Base-by-base conservation (phyloP, 2,113 vertebrate genomes). In the Myodes glareolus region DNA sequence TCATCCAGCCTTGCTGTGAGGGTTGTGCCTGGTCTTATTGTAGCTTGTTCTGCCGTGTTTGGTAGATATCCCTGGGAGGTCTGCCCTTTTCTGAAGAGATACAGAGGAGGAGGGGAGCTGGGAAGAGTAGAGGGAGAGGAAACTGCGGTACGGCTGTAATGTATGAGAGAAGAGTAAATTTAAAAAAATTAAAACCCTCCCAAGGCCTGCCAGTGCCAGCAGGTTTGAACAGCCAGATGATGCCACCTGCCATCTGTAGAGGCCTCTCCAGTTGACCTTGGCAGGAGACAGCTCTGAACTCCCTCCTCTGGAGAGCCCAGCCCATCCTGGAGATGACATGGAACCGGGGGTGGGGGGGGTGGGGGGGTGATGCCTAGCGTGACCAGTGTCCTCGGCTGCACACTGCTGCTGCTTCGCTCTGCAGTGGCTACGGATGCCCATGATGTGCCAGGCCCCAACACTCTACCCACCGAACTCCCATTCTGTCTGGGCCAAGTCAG, bases 261-360 rank as follows among this genome's bases (percentile, higher is more conserved):
- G 36, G 63, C 50, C 10, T 42, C 17, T 36, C 65, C 14, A 7
- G 25, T 0, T 65, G 14, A 14, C 72, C 58, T 0, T 2, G 47
- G n/a, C 61, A 8, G 0, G 1, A 2, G 8, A 19, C 11, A 55
- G 36, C 63, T 70, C 88, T 16, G 33, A 50, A 31, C 61, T n/a
- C 3, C 25, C 42, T 68, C 6, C 0, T 13, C 73, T 27, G n/a
- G n/a, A 70, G 55, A 45, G 65, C 3, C 13, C 36, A 67, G 14
- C 14, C 42, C 67, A 14, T 42, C 0, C 4, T 21, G 11, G 89
- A 76, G 47, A 14, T 27, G 42, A 11, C 11, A 7, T 0, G 12
- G 47, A 16, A 4, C 50, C 3, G 1, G 1, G 0, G 5, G 1
- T 27, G 45, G n/a, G 29, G 23, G 65, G 31, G n/a, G n/a, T n/a